These are phyloP conservation scores for Decapterus maruadsi DNA, from an alignment of 2,797 vertebrate species.

Conservation along the genomic window DNA sequence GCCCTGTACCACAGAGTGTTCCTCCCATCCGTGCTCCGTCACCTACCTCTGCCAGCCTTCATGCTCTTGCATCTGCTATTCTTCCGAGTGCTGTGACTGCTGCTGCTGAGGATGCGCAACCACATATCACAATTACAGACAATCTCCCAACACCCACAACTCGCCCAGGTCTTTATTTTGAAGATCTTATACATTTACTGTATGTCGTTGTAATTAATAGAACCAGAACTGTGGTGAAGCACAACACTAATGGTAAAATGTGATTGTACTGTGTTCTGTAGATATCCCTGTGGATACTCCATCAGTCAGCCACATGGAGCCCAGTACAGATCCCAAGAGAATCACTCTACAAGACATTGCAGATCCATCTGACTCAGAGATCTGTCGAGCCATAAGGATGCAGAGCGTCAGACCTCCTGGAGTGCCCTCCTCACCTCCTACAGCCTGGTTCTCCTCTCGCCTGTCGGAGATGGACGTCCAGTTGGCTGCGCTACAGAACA, in stretches of 20 bases:
- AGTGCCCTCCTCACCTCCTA: constrained; percentile 25
- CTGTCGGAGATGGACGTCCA: constrained; percentile 88
- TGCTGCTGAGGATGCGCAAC: not conserved
- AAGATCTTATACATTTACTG: not conserved
- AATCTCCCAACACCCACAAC: constrained; percentile 1
- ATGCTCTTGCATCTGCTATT: constrained; percentile 80
- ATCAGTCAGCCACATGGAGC: constrained; percentile 36
- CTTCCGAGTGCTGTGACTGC: constrained; percentile 43
- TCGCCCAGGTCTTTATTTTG: constrained; percentile 57
- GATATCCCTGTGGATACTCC: constrained; percentile 38
- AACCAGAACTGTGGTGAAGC: not conserved
- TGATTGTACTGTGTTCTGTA: constrained; percentile 22
- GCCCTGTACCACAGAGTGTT: constrained; percentile 37
- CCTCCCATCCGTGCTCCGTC: constrained; percentile 49
- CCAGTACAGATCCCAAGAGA: constrained; percentile 54
- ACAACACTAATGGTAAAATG: not conserved
- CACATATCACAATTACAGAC: constrained; percentile 13
- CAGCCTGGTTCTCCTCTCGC: constrained; percentile 78
- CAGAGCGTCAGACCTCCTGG: constrained; percentile 9
- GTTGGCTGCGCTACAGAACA: constrained; percentile 86
- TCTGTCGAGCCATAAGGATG: constrained; percentile 37
- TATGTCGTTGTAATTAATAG: not conserved
- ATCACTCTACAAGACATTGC: constrained; percentile 35
- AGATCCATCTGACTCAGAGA: constrained; percentile 47
- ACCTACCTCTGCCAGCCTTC: constrained; percentile 82